A percentile compares a stretch with the other conserved stretches of the same genome.
phyloP scores from a whole-genome alignment of 1,140 invertebrate species.

The Asobara japonica region DNA sequence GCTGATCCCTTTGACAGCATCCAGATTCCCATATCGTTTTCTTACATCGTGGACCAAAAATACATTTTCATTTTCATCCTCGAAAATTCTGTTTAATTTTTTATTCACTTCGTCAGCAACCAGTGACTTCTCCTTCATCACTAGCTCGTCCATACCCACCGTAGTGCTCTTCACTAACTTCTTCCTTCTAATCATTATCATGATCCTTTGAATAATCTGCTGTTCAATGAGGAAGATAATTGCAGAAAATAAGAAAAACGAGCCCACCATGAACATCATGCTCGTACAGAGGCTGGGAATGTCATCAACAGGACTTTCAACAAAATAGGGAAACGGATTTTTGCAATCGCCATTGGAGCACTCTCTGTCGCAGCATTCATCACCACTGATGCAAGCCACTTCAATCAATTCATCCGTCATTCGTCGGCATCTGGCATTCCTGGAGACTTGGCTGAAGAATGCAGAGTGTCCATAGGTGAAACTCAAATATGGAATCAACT shows the following conservation, averaged over 20 bases:
- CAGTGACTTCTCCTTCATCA: constrained; percentile 55
- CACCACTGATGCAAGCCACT: constrained; percentile 39
- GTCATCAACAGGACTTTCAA: constrained; percentile 27
- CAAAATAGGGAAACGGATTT: constrained; percentile 24
- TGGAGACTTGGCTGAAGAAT: constrained; percentile 48
- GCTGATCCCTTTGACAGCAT: constrained; percentile 76
- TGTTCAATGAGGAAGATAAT: constrained; percentile 55
- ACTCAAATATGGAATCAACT: constrained; percentile 57
- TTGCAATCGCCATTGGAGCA: constrained; percentile 23
- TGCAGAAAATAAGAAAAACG: constrained; percentile 54
- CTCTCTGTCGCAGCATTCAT: constrained; percentile 46
- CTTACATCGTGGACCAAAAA: constrained; percentile 68
- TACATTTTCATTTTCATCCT: constrained; percentile 42
- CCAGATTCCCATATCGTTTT: constrained; percentile 72
- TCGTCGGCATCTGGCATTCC: constrained; percentile 57
- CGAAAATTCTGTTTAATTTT: constrained; percentile 1
- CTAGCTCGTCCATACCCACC: constrained; percentile 54
- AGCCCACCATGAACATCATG: constrained; percentile 48
- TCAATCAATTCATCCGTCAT: constrained; percentile 47
- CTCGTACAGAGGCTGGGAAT: constrained; percentile 50
- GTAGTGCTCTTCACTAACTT: constrained; percentile 33
- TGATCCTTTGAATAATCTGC: constrained; percentile 44
- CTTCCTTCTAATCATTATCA: constrained; percentile 40
- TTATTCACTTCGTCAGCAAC: constrained; percentile 53
- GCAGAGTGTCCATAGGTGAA: constrained; percentile 57